Evolutionary conservation across 2,113 vertebrate genomes (phyloP).

Genomic region (Sisor rabdophorus): DNA sequence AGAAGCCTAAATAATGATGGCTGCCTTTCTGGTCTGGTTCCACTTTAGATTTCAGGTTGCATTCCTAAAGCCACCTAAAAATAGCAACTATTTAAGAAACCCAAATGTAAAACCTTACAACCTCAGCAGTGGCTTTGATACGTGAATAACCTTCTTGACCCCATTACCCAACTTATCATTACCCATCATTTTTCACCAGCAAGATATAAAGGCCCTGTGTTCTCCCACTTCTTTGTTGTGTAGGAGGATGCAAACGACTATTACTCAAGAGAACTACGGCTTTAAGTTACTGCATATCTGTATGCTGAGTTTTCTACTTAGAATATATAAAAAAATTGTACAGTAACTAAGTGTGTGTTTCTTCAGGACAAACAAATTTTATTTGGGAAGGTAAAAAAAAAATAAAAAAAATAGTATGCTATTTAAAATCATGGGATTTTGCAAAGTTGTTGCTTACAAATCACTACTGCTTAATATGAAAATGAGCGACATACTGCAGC

Average conservation of each 20-base stretch:
- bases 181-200: background rate
- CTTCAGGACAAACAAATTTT: constrained; percentile 7
- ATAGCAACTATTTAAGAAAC: constrained; percentile 6
- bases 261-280: background rate
- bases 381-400: constrained; percentile 4
- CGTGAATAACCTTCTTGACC: background rate
- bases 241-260: background rate
- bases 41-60: background rate
- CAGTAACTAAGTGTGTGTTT: background rate
- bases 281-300: background rate
- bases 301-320: background rate
- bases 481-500: background rate
- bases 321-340: background rate
- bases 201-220: background rate
- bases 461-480: no score
- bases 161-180: constrained; percentile 24
- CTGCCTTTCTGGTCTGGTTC: background rate
- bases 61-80: background rate
- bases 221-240: background rate
- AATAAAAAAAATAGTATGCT: background rate
- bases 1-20: background rate
- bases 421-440: no score
- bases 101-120: background rate
- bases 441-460: no score
- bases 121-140: background rate